Base-by-base conservation (phyloP, 2,797 vertebrate genomes). In the Microctenopoma stevenorrisi region DNA sequence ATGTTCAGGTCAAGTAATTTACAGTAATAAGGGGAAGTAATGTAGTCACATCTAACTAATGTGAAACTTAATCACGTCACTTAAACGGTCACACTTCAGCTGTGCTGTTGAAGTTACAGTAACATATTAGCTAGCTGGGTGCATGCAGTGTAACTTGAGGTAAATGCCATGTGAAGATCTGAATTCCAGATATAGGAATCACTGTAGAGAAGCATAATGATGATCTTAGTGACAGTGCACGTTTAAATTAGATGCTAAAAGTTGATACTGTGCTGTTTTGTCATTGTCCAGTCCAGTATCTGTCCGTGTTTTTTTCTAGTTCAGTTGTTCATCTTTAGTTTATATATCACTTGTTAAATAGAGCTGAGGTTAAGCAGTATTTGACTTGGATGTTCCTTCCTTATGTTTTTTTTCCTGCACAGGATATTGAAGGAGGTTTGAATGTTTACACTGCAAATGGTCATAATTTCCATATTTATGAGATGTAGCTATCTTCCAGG, bases 381-480 rank as follows among this genome's bases (percentile, higher is more conserved):
- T 54, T 55, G 46, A 54, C 8, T 68, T 65, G 42, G 5, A 10
- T 64, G 42, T 56, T 60, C 52, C 43, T 40, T 51, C 43, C 15
- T 44, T 5, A 33, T 25, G 28, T 9, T 40, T 18, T 26, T 12
- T 57, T 14, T 54, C 53, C 25, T 38, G 18, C 61, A 64, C 68
- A 28, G 64, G 40, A 68, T 73, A 68, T 86, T 82, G 38, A 64
- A 65, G 22, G 8, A 35, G 6, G 30, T 67, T 64, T 52, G 43
- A 50, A 42, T 72, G 43, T 67, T 75, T 57, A 43, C 52, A 48
- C 48, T 68, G 14, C 14, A 50, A 42, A 37, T 2, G 50, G 46
- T 55, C 59, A 47, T 25, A 42, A 40, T 47, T 35, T 64, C 33
- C 42, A 55, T 72, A 64, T 69, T 37, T 68, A 54, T 68, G 22